Base-by-base conservation (phyloP, 2,888 invertebrate species). In the Furcula furcula region DNA sequence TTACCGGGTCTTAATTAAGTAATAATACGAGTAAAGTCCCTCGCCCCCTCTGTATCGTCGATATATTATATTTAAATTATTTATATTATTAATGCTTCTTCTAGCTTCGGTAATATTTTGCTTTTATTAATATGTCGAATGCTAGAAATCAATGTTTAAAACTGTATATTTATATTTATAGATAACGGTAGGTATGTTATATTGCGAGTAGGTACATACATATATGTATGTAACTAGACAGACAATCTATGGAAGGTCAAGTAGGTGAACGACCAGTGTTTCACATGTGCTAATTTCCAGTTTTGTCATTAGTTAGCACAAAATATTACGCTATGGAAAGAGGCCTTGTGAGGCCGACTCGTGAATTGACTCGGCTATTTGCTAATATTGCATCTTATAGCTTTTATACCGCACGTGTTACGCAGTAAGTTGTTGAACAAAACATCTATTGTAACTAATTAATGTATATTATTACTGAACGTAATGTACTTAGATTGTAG, bases 261-360 rank as follows among this genome's bases (percentile, higher is more conserved):
- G 45, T 60, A 56, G 81, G 76, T 81, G 76, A 84, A 82, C 68
- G 82, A 81, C 83, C 84, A 67, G 51, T 73, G 68, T 70, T 73
- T 73, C 63, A 65, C 53, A 73, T 63, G 74, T 79, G 80, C 66
- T 82, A 84, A 85, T 84, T 81, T 70, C 54, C 49, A 56, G 60
- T 64, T 70, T 80, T 78, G 77, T 77, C 74, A 66, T 64, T 73
- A 55, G 57, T 79, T 78, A 80, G 75, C 76, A 59, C 60, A 62
- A 58, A 57, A 59, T 67, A 70, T 66, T 68, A 57, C 61, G 47
- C 59, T 51, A 61, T 51, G 39, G 50, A 61, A 61, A 55, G 57
- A 64, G 59, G 49, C 69, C 64, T 65, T 71, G 55, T 43, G 28
- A 25, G 36, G 45, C 27, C 44, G 38, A 53, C 44, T 34, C 35